phyloP scores from a whole-genome alignment of 2,888 invertebrate genomes.

The Sminthurinus aureus region DNA sequence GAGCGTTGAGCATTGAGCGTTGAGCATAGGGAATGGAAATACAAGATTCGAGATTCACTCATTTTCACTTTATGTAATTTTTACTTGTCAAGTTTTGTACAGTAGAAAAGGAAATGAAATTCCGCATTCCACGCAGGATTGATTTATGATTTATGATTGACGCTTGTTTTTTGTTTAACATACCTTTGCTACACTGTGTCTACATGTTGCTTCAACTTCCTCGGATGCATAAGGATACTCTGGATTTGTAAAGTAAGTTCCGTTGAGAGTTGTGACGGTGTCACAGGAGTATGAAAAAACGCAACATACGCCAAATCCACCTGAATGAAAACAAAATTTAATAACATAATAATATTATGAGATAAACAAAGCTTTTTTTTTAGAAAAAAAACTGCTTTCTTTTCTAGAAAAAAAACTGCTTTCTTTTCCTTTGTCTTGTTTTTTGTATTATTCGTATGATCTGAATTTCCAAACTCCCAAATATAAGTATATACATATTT shows the following conservation, averaged over 20 bases:
- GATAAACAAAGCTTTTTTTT: too few species aligned
- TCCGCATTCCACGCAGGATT: too few species aligned
- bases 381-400: background rate
- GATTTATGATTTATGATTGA: too few species aligned
- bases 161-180: background rate
- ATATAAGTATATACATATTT: too few species aligned
- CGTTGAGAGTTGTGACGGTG: slow-evolving; percentile 69
- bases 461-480: background rate
- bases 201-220: slow-evolving; percentile 57
- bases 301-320: slow-evolving; percentile 78
- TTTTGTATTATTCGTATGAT: background rate
- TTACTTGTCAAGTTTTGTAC: background rate
- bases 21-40: background rate
- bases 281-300: slow-evolving; percentile 75
- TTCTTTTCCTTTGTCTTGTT: background rate
- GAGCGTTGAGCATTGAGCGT: background rate
- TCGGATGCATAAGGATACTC: slow-evolving; percentile 61
- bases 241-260: slow-evolving; percentile 78
- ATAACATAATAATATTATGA: background rate
- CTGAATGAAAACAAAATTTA: slow-evolving; percentile 64
- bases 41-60: background rate
- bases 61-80: background rate
- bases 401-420: background rate
- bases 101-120: background rate
- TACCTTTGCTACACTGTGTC: slow-evolving; percentile 55